Base-by-base conservation (phyloP, 2,797 vertebrate species). In the Notamacropus eugenii region DNA sequence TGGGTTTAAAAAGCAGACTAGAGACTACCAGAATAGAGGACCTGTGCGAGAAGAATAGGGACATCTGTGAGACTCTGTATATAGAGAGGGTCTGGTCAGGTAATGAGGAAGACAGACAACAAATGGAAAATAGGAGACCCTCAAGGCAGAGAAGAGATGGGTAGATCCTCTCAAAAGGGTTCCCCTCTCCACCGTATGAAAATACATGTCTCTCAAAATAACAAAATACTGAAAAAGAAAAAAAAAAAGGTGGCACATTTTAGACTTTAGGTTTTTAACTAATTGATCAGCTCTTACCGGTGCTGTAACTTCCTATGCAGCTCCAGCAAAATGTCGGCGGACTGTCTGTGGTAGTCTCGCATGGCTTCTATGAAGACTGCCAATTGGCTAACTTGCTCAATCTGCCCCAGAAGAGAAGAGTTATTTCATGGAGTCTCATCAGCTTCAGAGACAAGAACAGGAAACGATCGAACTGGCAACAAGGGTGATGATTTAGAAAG, bases 381-480 rank as follows among this genome's bases (percentile, higher is more conserved):
- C 97, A 99, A 97, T 98, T 99, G 99, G 98, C 99, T 99, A 95
- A 99, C 99, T 98, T 99, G 99, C 95, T 99, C 99, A 98, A 99
- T 98, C 99, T 99, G 96, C 92, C 98, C 98, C 14, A 93, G 24
- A 95, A 97, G 92, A 34, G 54, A 87, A 97, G 95, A 97, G 40
- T 96, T 55, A 97, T 19, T 57, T 46, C 93, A 46, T 11, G 40
- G 59, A n/a, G 31, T 93, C 92, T 56, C 93, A 55, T 16, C n/a
- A 28, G 0, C 5, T 50, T 87, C 22, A 46, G 19, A 46, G n/a
- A 24, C 40, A 87, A 50, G 24, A 50, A 87, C 90, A n/a, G 55
- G 55, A 6, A 74, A 11, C 52, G 55, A 24, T 54, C 13, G 56
- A 46, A 90, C 16, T 57, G 19, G 95, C 13, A 29, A 55, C 54